These are phyloP conservation scores for Huso huso DNA, from an alignment of 2,797 vertebrate genomes.

Conservation along the genomic window DNA sequence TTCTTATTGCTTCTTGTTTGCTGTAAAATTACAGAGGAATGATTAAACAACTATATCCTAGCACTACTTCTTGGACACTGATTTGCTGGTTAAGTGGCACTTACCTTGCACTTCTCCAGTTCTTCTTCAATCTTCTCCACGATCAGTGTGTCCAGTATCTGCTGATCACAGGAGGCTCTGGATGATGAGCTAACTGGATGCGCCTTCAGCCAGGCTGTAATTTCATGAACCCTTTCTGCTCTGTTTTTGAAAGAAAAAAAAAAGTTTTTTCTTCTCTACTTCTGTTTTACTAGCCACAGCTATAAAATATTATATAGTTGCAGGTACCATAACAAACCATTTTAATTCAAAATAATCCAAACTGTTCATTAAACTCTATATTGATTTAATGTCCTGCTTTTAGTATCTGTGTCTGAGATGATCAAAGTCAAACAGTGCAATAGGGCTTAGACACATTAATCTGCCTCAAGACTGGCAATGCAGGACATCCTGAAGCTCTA, in stretches of 20 bases:
- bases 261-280: too few species aligned
- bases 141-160: conserved; percentile 83
- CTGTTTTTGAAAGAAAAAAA: conserved; percentile 40
- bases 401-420: too few species aligned
- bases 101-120: conserved; percentile 82
- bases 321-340: too few species aligned
- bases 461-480: too few species aligned
- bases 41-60: not conserved
- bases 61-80: not conserved
- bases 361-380: too few species aligned
- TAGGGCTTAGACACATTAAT: too few species aligned
- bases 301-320: too few species aligned
- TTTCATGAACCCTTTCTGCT: conserved; percentile 85
- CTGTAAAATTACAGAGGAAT: conserved; percentile 44
- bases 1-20: conserved; percentile 85
- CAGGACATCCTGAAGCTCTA: too few species aligned
- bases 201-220: conserved; percentile 81
- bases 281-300: too few species aligned
- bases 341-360: too few species aligned
- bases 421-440: too few species aligned
- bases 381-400: too few species aligned
- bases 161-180: conserved; percentile 87
- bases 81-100: not conserved
- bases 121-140: conserved; percentile 92
- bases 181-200: conserved; percentile 85